Evolutionary conservation across 2,888 invertebrate genomes (phyloP).

Genomic region (Hymenopus coronatus): DNA sequence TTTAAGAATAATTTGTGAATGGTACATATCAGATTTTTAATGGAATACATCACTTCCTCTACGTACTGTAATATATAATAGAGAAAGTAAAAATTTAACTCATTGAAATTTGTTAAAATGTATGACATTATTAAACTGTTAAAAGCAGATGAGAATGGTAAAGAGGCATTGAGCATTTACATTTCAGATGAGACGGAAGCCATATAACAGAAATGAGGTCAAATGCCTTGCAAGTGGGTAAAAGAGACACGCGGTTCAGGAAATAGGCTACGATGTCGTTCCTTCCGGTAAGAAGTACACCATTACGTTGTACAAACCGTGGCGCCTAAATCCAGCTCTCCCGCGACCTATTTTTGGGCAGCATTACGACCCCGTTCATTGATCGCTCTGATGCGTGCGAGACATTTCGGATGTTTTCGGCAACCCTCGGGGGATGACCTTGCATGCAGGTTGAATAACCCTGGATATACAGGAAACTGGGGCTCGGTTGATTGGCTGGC

Average conservation of each 20-base stretch:
- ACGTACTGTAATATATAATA: too few relatives aligned
- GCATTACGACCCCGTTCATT: neutral
- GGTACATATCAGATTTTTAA: too few relatives aligned
- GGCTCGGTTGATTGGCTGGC: neutral
- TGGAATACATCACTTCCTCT: too few relatives aligned
- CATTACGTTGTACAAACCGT: neutral
- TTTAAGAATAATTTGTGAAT: too few relatives aligned
- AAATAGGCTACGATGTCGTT: neutral
- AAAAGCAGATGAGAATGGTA: too few relatives aligned
- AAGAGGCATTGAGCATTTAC: too few relatives aligned
- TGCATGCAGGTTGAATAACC: slow-evolving; percentile 12
- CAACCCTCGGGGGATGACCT: neutral
- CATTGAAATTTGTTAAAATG: too few relatives aligned
- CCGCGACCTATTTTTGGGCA: neutral
- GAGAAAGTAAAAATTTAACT: too few relatives aligned
- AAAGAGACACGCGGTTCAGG: neutral
- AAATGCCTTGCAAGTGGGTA: neutral
- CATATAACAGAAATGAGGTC: neutral
- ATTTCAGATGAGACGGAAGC: neutral
- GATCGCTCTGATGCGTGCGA: neutral
- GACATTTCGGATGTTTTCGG: neutral
- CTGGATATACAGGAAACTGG: neutral
- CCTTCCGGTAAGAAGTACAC: neutral
- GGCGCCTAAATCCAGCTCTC: neutral
- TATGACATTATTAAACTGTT: too few relatives aligned